Conservation (phyloP, 37 sponge, comb jelly and placozoan species). For the Eunapius fragilis region DNA sequence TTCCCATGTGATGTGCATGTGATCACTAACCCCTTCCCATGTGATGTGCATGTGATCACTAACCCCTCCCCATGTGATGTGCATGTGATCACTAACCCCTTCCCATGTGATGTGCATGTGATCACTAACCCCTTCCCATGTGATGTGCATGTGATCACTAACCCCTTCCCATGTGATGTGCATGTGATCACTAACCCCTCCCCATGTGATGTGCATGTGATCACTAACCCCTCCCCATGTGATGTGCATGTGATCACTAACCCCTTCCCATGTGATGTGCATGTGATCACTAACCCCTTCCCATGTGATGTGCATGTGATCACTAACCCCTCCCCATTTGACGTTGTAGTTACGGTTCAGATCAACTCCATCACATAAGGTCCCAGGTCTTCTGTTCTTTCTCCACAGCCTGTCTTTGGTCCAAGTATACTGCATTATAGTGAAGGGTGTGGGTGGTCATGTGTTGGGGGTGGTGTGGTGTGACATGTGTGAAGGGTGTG, state of each 20-base stretch:
- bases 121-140: conserved; percentile 60
- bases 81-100: conserved; percentile 27
- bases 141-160: conserved; percentile 25
- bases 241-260: conserved; percentile 14
- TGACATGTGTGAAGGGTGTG: too few relatives aligned
- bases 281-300: conserved; percentile 21
- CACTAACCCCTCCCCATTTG: conserved; percentile 67
- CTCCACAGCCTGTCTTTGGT: conserved; percentile 74
- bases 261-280: conserved; percentile 63
- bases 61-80: conserved; percentile 67
- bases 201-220: conserved; percentile 56
- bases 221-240: conserved; percentile 65
- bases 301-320: conserved; percentile 55
- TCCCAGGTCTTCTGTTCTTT: conserved; percentile 58
- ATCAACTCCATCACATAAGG: conserved; percentile 76
- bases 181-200: conserved; percentile 18
- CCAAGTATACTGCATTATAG: conserved; percentile 77
- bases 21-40: conserved; percentile 56
- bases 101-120: conserved; percentile 67
- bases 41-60: conserved; percentile 32
- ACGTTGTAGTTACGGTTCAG: conserved; percentile 80
- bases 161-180: conserved; percentile 67
- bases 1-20: conserved; percentile 68
- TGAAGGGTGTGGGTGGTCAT: not conserved
- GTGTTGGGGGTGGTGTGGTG: not conserved